These are phyloP conservation scores for Cheilosia soror DNA, from an alignment of 2,888 invertebrate genomes.

Conservation along the genomic window DNA sequence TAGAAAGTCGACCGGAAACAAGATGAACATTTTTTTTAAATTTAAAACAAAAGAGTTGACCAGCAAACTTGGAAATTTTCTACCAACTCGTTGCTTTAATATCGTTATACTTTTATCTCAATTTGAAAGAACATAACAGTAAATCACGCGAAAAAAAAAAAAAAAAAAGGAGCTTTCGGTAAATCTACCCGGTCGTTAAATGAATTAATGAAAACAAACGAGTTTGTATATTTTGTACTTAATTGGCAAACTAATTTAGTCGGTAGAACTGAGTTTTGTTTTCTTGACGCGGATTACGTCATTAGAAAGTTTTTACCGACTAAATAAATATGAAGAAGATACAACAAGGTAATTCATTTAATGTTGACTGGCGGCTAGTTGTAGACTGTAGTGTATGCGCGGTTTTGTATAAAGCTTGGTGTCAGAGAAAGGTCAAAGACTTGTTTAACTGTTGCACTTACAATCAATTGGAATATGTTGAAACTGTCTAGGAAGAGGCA, in stretches of 20 bases:
- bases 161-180: background rate
- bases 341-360: background rate
- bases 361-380: background rate
- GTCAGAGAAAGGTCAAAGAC: background rate
- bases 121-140: background rate
- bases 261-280: constrained; percentile 3
- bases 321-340: background rate
- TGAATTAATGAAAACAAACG: background rate
- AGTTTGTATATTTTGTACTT: constrained; percentile 15
- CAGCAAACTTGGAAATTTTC: background rate
- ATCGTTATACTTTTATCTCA: background rate
- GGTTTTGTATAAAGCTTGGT: background rate
- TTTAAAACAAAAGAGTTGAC: background rate
- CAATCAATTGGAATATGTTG: background rate
- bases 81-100: background rate
- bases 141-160: background rate
- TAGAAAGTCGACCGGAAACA: background rate
- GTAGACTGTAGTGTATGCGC: no score
- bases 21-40: background rate
- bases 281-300: constrained; percentile 7
- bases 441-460: background rate
- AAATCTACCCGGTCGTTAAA: constrained; percentile 5
- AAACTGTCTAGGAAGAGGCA: no score
- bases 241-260: constrained; percentile 33
- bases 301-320: constrained; percentile 4